Conservation (phyloP, 2,888 invertebrate species). For the Caenorhabditis doughertyi region DNA sequence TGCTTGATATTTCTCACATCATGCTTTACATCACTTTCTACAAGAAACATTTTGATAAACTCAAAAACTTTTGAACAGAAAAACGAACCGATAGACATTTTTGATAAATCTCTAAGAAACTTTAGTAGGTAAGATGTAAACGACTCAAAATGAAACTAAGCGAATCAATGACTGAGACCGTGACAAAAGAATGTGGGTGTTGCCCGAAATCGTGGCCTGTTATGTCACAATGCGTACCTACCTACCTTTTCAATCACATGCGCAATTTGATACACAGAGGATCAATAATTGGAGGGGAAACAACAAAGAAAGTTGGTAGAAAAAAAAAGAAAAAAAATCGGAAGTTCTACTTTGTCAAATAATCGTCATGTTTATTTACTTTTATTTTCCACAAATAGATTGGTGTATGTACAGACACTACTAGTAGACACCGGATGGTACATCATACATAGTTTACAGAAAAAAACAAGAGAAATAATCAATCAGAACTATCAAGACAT, state of each 20-base stretch:
- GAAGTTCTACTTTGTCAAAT: conserved; percentile 37
- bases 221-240: conserved; percentile 56
- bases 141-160: conserved; percentile 8
- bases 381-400: conserved; percentile 40
- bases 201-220: conserved; percentile 43
- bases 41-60: background rate
- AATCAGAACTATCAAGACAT: conserved; percentile 13
- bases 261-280: conserved; percentile 45
- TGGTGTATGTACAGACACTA: conserved; percentile 61
- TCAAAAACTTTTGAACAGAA: background rate
- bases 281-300: conserved; percentile 30
- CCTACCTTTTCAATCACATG: conserved; percentile 37
- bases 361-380: conserved; percentile 39
- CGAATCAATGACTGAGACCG: conserved; percentile 10
- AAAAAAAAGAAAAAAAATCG: background rate
- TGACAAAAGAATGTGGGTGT: conserved; percentile 60
- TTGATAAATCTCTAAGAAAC: background rate
- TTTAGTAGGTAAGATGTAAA: conserved; percentile 1
- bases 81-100: conserved; percentile 48
- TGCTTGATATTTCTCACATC: conserved; percentile 57
- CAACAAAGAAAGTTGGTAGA: no score
- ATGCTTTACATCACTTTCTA: conserved; percentile 50
- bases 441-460: background rate
- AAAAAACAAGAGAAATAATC: background rate
- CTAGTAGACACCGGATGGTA: background rate